These are phyloP conservation scores for Acronicta aceris DNA, from an alignment of 2,888 invertebrate genomes.

Conservation along the genomic window DNA sequence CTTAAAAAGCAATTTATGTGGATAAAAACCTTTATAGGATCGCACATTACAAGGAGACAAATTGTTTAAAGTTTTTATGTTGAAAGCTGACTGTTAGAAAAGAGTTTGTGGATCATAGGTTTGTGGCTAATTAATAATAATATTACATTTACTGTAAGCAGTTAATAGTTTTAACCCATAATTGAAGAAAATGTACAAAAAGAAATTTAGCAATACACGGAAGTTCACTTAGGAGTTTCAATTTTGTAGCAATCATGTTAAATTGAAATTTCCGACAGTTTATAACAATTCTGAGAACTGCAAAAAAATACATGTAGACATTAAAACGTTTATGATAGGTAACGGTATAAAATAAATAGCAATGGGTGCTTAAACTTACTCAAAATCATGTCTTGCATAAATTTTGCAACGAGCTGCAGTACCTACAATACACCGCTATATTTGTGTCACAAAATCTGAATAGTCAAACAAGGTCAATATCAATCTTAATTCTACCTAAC, in stretches of 20 bases:
- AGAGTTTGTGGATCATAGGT: conserved; percentile 1
- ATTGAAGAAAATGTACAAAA: neutral
- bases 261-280: conserved; percentile 14
- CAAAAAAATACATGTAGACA: conserved; percentile 17
- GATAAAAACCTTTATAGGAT: conserved; percentile 46
- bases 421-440: neutral
- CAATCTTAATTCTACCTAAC: conserved; percentile 48
- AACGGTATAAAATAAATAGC: conserved; percentile 31
- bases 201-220: neutral
- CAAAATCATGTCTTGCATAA: conserved; percentile 15
- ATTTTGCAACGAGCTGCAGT: neutral
- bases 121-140: neutral
- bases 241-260: neutral
- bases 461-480: conserved; percentile 37
- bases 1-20: conserved; percentile 67
- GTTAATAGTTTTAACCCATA: neutral
- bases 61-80: conserved; percentile 25
- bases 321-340: conserved; percentile 34
- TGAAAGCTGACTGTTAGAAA: conserved; percentile 22
- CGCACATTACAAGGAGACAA: conserved; percentile 36
- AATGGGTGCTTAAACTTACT: conserved; percentile 39
- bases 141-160: too few species aligned
- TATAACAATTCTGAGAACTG: conserved; percentile 31
- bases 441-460: conserved; percentile 12
- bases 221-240: neutral